Percentiles rank a stretch among this genome's conserved stretches.
These are phyloP conservation scores for Eugnorisma glareosa DNA, from an alignment of 2,888 invertebrate genomes.

Conservation along the genomic window DNA sequence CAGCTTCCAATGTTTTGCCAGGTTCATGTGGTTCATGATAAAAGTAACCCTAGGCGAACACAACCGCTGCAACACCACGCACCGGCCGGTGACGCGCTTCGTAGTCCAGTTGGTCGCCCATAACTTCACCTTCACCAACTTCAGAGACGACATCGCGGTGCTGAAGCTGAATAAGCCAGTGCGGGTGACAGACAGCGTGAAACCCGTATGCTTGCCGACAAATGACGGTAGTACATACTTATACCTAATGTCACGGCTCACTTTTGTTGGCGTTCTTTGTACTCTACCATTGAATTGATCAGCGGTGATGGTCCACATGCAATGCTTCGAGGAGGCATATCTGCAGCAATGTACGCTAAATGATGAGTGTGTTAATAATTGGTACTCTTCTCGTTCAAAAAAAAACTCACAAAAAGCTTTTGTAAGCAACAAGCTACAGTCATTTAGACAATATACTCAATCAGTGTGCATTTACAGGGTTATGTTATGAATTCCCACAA, in stretches of 20 bases:
- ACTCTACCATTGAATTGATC: background rate
- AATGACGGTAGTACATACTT: slow-evolving; percentile 66
- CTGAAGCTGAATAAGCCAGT: slow-evolving; percentile 94
- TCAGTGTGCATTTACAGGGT: background rate
- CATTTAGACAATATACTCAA: background rate
- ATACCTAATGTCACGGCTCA: background rate
- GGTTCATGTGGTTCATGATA: slow-evolving; percentile 98
- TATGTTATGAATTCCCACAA: background rate
- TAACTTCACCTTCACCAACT: slow-evolving; percentile 95
- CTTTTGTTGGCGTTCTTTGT: background rate
- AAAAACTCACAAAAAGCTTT: background rate
- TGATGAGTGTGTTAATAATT: background rate
- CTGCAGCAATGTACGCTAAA: background rate
- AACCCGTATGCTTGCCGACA: slow-evolving; percentile 95
- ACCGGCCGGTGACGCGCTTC: slow-evolving; percentile 93
- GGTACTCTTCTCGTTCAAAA: too few relatives aligned
- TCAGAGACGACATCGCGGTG: slow-evolving; percentile 96
- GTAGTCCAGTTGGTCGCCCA: slow-evolving; percentile 94
- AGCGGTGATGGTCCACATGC: too few relatives aligned
- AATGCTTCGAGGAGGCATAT: too few relatives aligned
- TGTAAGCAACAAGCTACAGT: background rate
- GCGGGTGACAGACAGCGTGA: slow-evolving; percentile 93
- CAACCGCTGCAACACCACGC: slow-evolving; percentile 94
- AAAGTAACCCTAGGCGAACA: slow-evolving; percentile 96
- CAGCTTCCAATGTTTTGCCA: slow-evolving; percentile 72